These are phyloP conservation scores for Acropora yongei DNA, from an alignment of 64 coral and sea anemone species.

Conservation along the genomic window DNA sequence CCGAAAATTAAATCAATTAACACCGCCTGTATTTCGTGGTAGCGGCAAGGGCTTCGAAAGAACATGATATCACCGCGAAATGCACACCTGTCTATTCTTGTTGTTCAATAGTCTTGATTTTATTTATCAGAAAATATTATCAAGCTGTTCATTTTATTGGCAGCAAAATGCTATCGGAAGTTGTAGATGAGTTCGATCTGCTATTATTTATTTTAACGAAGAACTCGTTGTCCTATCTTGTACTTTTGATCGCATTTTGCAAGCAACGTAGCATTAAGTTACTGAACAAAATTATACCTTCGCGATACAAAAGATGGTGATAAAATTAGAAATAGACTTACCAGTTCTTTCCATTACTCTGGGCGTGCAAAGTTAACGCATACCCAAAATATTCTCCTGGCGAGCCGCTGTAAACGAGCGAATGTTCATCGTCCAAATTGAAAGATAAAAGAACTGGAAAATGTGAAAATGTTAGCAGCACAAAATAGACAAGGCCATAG, in stretches of 20 bases:
- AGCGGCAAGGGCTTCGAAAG: background rate
- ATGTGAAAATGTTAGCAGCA: background rate
- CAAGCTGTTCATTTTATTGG: background rate
- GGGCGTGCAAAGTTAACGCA: background rate
- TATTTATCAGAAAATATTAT: background rate
- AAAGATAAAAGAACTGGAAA: background rate
- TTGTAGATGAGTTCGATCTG: background rate
- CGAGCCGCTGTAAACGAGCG: background rate
- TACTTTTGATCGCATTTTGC: too few species aligned
- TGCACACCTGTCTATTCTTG: background rate
- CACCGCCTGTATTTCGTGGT: background rate
- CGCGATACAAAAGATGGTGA: background rate
- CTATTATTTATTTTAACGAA: too few species aligned
- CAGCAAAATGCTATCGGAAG: background rate
- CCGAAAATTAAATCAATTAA: background rate
- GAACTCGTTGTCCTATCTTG: too few species aligned
- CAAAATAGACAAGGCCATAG: background rate
- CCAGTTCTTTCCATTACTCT: background rate
- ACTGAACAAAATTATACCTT: background rate
- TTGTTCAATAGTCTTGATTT: background rate
- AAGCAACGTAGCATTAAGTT: background rate
- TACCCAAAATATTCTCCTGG: conserved; percentile 39
- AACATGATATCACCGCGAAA: background rate
- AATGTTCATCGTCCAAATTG: conserved; percentile 19
- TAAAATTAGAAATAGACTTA: background rate